phyloP scores from a whole-genome alignment of 2,113 vertebrate species.

The Vulpes vulpes region DNA sequence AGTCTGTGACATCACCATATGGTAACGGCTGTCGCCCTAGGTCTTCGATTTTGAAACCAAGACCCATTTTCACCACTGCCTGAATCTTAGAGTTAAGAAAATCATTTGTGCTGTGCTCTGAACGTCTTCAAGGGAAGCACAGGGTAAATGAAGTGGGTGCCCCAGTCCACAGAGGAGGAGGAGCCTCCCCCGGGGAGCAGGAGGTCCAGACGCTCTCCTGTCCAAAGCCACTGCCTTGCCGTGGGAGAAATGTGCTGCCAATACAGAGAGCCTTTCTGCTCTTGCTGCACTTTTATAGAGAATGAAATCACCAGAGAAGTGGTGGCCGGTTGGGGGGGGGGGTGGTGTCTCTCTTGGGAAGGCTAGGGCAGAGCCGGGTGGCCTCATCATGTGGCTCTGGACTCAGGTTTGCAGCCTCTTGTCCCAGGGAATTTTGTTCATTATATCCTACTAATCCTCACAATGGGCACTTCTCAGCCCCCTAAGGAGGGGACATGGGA shows the following conservation, averaged over 20 bases:
- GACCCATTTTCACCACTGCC: neutral
- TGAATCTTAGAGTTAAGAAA: neutral
- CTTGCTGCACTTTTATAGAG: neutral
- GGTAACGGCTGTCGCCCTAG: neutral
- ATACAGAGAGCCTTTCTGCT: conserved; percentile 37
- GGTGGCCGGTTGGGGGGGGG: neutral
- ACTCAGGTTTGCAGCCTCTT: neutral
- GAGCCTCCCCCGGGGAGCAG: neutral
- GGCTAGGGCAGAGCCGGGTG: neutral
- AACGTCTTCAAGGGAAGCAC: neutral
- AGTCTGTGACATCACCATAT: neutral
- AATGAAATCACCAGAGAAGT: neutral
- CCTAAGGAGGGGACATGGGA: neutral
- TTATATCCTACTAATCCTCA: neutral
- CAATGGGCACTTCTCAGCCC: neutral
- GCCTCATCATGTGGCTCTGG: neutral
- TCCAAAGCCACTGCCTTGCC: neutral
- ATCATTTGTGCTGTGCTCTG: neutral
- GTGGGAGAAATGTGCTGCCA: conserved; percentile 52
- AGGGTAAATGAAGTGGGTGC: neutral
- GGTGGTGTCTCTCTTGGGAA: neutral
- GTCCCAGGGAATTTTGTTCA: neutral
- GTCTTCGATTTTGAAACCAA: neutral
- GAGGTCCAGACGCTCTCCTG: neutral
- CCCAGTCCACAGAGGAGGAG: rapidly evolving